phyloP scores from a whole-genome alignment of 2,888 invertebrate genomes.

The Rhagonycha fulva region DNA sequence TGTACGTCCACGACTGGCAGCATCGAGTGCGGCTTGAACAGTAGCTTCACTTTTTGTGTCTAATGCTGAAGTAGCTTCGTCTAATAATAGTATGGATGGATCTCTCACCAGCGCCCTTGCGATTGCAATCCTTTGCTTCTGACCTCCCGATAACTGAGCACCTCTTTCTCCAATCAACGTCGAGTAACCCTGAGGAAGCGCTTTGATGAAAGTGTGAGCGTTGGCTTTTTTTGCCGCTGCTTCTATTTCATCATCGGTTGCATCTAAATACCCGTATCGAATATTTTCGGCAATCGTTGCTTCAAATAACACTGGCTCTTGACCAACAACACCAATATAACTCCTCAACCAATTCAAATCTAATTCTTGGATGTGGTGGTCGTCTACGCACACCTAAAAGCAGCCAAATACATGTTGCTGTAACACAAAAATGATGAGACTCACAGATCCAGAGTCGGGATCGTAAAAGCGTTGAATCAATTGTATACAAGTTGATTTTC shows the following conservation, averaged over 20 bases:
- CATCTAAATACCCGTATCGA: slow-evolving; percentile 61
- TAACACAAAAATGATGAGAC: slow-evolving; percentile 34
- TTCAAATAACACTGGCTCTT: slow-evolving; percentile 88
- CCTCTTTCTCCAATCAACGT: slow-evolving; percentile 86
- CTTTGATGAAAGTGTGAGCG: slow-evolving; percentile 76
- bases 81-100: slow-evolving; percentile 77
- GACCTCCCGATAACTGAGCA: slow-evolving; percentile 61
- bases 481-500: slow-evolving; percentile 55
- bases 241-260: slow-evolving; percentile 69
- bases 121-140: slow-evolving; percentile 76
- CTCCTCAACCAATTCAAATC: slow-evolving; percentile 79
- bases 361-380: slow-evolving; percentile 68
- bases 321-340: slow-evolving; percentile 86
- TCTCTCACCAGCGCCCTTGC: slow-evolving; percentile 83
- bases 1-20: slow-evolving; percentile 73
- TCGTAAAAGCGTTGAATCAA: slow-evolving; percentile 76
- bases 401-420: not conserved
- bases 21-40: slow-evolving; percentile 81
- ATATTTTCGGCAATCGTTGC: slow-evolving; percentile 87
- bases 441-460: slow-evolving; percentile 65
- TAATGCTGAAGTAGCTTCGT: slow-evolving; percentile 89
- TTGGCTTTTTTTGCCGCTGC: slow-evolving; percentile 74
- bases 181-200: slow-evolving; percentile 77
- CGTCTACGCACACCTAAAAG: slow-evolving; percentile 66
- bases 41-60: slow-evolving; percentile 85